These are phyloP conservation scores for Tylochromis polylepis DNA, from an alignment of 2,113 vertebrate genomes.

Conservation along the genomic window DNA sequence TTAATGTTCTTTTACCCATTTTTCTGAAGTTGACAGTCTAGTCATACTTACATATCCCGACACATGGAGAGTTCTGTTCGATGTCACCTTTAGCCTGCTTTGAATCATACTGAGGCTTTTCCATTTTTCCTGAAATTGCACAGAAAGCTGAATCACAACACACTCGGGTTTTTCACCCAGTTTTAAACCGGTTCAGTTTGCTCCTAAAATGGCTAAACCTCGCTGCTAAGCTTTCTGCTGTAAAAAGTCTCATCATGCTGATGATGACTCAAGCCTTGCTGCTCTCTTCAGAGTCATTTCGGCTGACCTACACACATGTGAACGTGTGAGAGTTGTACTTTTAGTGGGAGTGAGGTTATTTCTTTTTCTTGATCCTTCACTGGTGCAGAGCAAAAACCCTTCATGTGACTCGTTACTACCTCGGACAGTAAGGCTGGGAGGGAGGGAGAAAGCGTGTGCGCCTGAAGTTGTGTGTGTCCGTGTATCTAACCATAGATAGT, in stretches of 20 bases:
- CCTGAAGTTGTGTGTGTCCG: not conserved
- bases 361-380: conserved; percentile 4
- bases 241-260: not conserved
- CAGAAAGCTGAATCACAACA: not conserved
- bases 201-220: not conserved
- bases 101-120: not conserved
- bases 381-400: conserved; percentile 28
- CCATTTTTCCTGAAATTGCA: not conserved
- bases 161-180: not conserved
- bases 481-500: conserved; percentile 64
- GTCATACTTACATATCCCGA: not conserved
- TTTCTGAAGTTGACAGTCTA: not conserved
- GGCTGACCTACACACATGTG: not conserved
- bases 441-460: not conserved
- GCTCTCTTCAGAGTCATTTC: not conserved
- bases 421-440: not conserved
- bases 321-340: not conserved
- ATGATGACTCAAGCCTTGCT: not conserved
- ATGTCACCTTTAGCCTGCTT: not conserved
- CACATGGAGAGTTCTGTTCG: not conserved
- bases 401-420: conserved; percentile 36
- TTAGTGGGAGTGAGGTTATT: not conserved
- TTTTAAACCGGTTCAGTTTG: not conserved
- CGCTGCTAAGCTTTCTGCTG: not conserved
- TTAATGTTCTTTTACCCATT: not conserved